A percentile compares a stretch with the other conserved stretches of the same genome.
phyloP scores from a whole-genome alignment of 2,888 invertebrate species.

The Cenopis cana region DNA sequence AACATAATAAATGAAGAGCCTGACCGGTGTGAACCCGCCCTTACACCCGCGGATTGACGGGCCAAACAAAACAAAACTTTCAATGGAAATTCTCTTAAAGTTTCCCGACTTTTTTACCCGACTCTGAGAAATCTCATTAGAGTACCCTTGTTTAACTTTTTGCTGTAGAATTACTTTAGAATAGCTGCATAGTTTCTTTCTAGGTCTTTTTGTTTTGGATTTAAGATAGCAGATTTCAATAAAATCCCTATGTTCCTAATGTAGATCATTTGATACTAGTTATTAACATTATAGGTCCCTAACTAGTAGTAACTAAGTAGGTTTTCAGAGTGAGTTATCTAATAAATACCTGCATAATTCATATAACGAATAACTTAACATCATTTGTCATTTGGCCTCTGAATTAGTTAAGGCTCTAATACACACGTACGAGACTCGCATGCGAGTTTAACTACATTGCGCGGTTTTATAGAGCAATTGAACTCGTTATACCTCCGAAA shows the following conservation, averaged over 20 bases:
- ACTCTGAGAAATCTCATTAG: constrained; percentile 60
- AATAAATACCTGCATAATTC: too few relatives aligned
- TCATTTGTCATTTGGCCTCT: background rate
- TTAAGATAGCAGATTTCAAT: background rate
- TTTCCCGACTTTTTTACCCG: constrained; percentile 58
- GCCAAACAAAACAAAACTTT: constrained; percentile 62
- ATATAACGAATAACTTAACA: too few relatives aligned
- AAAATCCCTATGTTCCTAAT: background rate
- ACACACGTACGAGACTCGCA: too few relatives aligned
- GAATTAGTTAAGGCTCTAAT: background rate
- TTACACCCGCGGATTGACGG: constrained; percentile 51
- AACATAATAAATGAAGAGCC: constrained; percentile 30
- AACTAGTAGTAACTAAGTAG: background rate
- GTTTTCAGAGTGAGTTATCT: background rate
- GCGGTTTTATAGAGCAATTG: too few relatives aligned
- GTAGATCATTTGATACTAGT: background rate
- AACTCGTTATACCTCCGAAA: too few relatives aligned
- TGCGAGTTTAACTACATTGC: too few relatives aligned
- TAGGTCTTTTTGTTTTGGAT: constrained; percentile 15
- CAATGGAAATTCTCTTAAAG: constrained; percentile 57
- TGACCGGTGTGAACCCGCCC: constrained; percentile 30
- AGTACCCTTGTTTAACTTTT: constrained; percentile 48
- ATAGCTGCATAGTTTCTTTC: constrained; percentile 43
- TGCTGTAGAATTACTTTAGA: constrained; percentile 44
- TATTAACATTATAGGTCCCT: background rate